A percentile compares a stretch with the other conserved stretches of the same genome.
Evolutionary conservation across 2,113 vertebrate species (phyloP).

Genomic region (Micromys minutus): DNA sequence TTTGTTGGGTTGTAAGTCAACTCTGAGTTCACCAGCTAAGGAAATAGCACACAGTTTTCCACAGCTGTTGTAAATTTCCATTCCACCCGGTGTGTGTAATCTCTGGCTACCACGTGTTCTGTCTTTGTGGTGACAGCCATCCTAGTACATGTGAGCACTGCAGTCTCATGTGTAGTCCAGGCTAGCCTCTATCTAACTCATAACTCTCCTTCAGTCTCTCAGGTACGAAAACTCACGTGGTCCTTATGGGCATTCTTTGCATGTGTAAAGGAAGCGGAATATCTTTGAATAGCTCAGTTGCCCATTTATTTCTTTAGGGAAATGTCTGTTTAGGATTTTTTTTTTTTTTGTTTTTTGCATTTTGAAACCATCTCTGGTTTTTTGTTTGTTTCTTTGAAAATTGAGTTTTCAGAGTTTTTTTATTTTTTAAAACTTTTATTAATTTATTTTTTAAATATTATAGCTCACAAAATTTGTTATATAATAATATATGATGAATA

Average conservation of each 20-base stretch:
- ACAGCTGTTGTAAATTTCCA: background rate
- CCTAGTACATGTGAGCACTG: background rate
- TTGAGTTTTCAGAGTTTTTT: slow-evolving; percentile 23
- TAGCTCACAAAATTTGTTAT: too few relatives aligned
- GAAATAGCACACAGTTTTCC: background rate
- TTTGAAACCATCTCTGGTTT: background rate
- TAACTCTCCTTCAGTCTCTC: background rate
- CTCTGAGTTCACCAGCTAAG: background rate
- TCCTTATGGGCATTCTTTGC: background rate
- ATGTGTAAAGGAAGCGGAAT: background rate
- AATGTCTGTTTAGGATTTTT: slow-evolving; percentile 13
- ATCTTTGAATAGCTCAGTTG: slow-evolving; percentile 41
- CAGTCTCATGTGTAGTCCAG: background rate
- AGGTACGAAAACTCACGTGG: background rate
- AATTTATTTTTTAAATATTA: too few relatives aligned
- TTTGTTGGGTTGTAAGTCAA: background rate
- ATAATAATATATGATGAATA: too few relatives aligned
- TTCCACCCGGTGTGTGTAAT: background rate
- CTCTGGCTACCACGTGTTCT: slow-evolving; percentile 7
- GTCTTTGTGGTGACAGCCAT: background rate
- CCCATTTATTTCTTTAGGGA: slow-evolving; percentile 33
- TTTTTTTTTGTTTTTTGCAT: background rate
- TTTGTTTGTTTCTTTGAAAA: background rate
- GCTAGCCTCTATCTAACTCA: background rate
- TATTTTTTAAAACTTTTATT: too few relatives aligned